Conservation (phyloP, 1,140 invertebrate genomes). For the Zaprionus lachaisei region DNA sequence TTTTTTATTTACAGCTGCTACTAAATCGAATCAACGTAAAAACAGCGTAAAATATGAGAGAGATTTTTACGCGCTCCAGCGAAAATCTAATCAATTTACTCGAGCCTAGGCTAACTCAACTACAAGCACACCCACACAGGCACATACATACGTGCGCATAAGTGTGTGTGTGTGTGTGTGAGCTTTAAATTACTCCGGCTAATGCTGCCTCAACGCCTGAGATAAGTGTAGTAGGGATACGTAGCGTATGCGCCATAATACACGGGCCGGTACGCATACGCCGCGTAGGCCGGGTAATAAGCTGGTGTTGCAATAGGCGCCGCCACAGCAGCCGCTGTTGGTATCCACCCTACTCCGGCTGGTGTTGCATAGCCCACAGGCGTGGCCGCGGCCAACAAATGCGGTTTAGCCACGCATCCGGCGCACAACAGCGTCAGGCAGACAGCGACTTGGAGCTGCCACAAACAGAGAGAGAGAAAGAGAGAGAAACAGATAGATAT, state of each 20-base stretch:
- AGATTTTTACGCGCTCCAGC: slow-evolving; percentile 41
- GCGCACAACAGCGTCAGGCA: slow-evolving; percentile 33
- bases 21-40: slow-evolving; percentile 57
- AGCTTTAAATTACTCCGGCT: neutral
- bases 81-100: slow-evolving; percentile 46
- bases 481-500: neutral
- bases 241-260: slow-evolving; percentile 74
- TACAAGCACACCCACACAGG: neutral
- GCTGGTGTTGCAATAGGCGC: slow-evolving; percentile 30
- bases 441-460: slow-evolving; percentile 56
- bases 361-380: slow-evolving; percentile 65
- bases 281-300: slow-evolving; percentile 72
- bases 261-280: slow-evolving; percentile 70
- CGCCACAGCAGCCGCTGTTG: slow-evolving; percentile 24
- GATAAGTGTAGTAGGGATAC: slow-evolving; percentile 72
- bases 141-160: slow-evolving; percentile 1
- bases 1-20: slow-evolving; percentile 43
- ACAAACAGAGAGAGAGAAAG: slow-evolving; percentile 29
- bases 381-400: slow-evolving; percentile 59
- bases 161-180: neutral
- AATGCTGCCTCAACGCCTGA: slow-evolving; percentile 57
- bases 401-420: slow-evolving; percentile 56
- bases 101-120: neutral
- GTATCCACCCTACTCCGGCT: slow-evolving; percentile 47
- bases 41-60: slow-evolving; percentile 50